These are phyloP conservation scores for Heliconius himera DNA, from an alignment of 1,140 invertebrate species.

Conservation along the genomic window DNA sequence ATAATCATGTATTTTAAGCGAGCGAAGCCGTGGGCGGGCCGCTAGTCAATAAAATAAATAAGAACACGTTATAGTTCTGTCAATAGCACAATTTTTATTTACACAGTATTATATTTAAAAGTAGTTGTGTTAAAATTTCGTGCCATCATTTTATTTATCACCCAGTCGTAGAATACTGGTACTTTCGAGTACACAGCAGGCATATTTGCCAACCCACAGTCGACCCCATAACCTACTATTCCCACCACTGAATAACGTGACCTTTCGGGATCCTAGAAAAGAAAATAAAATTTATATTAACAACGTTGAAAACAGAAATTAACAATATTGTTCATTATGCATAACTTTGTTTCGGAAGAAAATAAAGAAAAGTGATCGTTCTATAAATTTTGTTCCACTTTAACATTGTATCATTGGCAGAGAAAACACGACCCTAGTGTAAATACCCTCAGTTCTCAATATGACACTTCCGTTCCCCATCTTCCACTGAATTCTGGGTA, in stretches of 20 bases:
- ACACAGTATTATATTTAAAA: not conserved
- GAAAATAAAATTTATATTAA: not conserved
- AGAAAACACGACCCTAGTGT: no score
- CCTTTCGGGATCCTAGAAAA: not conserved
- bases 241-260: not conserved
- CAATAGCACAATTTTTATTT: not conserved
- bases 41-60: no score
- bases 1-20: no score
- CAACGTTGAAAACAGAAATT: not conserved
- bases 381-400: not conserved
- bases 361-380: not conserved
- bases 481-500: no score
- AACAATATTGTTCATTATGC: not conserved
- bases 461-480: no score
- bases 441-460: no score
- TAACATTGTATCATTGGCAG: no score
- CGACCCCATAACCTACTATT: not conserved
- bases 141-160: not conserved
- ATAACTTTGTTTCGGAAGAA: not conserved
- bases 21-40: no score
- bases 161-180: conserved; percentile 9
- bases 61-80: no score
- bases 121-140: conserved; percentile 3
- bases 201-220: not conserved
- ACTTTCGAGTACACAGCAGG: conserved; percentile 4